Base-by-base conservation (phyloP, 2,888 invertebrate species). In the Cynaeus angustus region DNA sequence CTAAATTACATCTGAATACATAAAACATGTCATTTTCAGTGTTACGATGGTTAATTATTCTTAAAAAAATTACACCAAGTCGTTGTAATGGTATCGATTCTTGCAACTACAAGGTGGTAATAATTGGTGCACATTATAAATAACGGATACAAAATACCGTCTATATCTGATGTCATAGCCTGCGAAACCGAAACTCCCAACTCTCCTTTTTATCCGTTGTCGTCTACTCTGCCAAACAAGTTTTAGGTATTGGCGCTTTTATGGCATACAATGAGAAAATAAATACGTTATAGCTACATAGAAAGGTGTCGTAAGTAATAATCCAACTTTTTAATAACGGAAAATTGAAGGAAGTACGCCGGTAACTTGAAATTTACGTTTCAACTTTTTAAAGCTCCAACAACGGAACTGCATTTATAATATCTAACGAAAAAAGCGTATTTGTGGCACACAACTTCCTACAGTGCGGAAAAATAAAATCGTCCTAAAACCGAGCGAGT, bases 1-100 rank as follows among this genome's bases (percentile, higher is more conserved):
- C 59, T 62, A 64, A 64, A 64, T 64, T 64, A 64, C 64, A 45
- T 37, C 37, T 43, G 28, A 28, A 52, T 52, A 30, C 53, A 53
- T 64, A 52, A 64, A 64, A 64, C 64, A 64, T 64, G 53, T 64
- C 64, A 64, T 52, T 37, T 43, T 64, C 43, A 43, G 50, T 46
- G 50, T 38, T 62, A 62, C 43, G 50, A 50, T 62, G 21, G 50
- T 46, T 62, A 62, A 62, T 64, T 64, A 64, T 53, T 28, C 64
- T 52, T 21, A 21, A 64, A 64, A n/a, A 64, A 64, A 53, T 52
- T 48, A 61, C 16, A 50, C 3, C 6, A 7, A 33, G n/a, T 33
- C 2, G 33, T 33, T 33, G 33, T 33, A 33, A 33, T 3, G 21
- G 2, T 28, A 28, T n/a, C 33, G 33, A 2, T 33, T 33, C 7